A percentile compares a stretch with the other conserved stretches of the same genome.
Evolutionary conservation across 2,888 invertebrate species (phyloP).

Genomic region (Eucriotettix oculatus): DNA sequence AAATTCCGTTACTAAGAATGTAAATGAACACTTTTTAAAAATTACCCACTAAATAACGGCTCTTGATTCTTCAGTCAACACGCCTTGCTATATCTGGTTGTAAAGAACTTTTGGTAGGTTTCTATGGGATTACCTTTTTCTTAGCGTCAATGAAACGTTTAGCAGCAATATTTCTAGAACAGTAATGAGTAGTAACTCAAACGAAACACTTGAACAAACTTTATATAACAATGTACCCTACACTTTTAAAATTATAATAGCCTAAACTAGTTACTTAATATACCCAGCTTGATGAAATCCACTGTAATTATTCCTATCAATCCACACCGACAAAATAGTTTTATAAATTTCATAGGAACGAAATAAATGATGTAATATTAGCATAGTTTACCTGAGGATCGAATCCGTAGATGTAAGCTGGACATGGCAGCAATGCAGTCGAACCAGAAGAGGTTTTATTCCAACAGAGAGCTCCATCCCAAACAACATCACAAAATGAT

Average conservation of each 20-base stretch:
- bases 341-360: too few relatives aligned
- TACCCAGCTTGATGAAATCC: not conserved
- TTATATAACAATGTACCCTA: too few relatives aligned
- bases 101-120: too few relatives aligned
- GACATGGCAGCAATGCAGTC: not conserved
- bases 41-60: too few relatives aligned
- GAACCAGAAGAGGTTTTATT: not conserved
- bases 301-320: not conserved
- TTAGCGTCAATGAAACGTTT: too few relatives aligned
- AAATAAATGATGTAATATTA: not conserved
- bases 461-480: not conserved
- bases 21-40: too few relatives aligned
- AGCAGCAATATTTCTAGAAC: too few relatives aligned
- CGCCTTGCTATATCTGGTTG: too few relatives aligned
- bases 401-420: not conserved
- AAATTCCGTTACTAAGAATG: too few relatives aligned
- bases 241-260: not conserved
- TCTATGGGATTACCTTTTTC: too few relatives aligned
- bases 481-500: not conserved
- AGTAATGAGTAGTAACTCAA: not conserved
- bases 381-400: not conserved
- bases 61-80: too few relatives aligned
- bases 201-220: not conserved
- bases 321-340: too few relatives aligned
- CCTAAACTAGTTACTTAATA: not conserved